Evolutionary conservation across 2,888 invertebrate species (phyloP).

Genomic region (Nemotelus nigrinus): DNA sequence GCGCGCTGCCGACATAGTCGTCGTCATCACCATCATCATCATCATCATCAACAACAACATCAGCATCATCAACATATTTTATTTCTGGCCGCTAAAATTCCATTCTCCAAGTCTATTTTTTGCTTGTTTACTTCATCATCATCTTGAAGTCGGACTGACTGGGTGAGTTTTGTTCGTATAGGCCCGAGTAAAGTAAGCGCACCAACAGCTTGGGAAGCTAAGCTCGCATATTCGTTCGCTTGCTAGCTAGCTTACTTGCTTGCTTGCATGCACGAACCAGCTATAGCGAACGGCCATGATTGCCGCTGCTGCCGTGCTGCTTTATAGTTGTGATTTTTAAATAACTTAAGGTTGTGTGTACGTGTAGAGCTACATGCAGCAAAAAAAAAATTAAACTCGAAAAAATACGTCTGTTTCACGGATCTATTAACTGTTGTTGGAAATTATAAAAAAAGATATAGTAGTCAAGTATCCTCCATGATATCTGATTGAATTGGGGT

Average conservation of each 20-base stretch:
- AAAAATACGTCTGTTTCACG: too few species aligned
- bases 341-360: too few species aligned
- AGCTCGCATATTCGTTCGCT: neutral
- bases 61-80: slow-evolving; percentile 43
- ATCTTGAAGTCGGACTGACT: neutral
- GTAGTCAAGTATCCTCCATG: too few species aligned
- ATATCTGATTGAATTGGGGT: too few species aligned
- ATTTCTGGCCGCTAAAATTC: slow-evolving; percentile 46
- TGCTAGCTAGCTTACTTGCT: slow-evolving; percentile 10
- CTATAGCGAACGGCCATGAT: slow-evolving; percentile 7
- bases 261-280: neutral
- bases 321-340: too few species aligned
- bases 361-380: too few species aligned
- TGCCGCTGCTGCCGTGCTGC: neutral
- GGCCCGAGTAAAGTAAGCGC: neutral
- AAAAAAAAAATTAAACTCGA: too few species aligned
- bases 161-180: neutral
- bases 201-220: neutral
- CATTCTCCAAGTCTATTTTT: slow-evolving; percentile 40
- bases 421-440: too few species aligned
- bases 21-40: slow-evolving; percentile 28
- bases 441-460: too few species aligned
- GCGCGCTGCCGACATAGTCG: slow-evolving; percentile 8
- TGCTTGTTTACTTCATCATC: slow-evolving; percentile 38
- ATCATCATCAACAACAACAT: neutral